These are phyloP conservation scores for Amia ocellicauda DNA, from an alignment of 2,113 vertebrate species.

Conservation along the genomic window DNA sequence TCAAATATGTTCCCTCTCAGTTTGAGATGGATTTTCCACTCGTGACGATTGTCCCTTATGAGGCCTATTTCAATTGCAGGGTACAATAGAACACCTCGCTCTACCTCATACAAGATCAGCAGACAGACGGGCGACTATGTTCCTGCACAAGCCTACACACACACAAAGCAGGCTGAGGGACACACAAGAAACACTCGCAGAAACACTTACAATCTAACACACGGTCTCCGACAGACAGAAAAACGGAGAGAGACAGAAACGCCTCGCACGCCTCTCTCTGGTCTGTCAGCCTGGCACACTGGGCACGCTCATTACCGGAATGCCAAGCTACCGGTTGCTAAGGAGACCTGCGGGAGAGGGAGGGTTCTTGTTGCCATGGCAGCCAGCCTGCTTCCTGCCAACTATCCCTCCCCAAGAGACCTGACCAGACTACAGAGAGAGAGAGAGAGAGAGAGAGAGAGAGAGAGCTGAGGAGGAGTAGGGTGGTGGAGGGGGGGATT, in stretches of 20 bases:
- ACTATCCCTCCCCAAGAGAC: constrained; percentile 64
- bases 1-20: too few relatives aligned
- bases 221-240: constrained; percentile 27
- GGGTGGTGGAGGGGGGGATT: constrained; percentile 52
- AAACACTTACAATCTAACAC: constrained; percentile 41
- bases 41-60: too few relatives aligned
- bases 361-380: constrained; percentile 77
- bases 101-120: too few relatives aligned
- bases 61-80: too few relatives aligned
- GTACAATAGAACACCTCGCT: too few relatives aligned
- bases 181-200: too few relatives aligned
- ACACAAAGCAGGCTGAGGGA: too few relatives aligned
- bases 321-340: constrained; percentile 79
- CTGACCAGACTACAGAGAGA: constrained; percentile 64
- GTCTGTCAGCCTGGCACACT: constrained; percentile 59
- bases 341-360: constrained; percentile 77
- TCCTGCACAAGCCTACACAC: constrained; percentile 16
- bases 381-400: constrained; percentile 69
- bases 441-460: constrained; percentile 55
- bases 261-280: constrained; percentile 37
- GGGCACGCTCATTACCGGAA: constrained; percentile 69
- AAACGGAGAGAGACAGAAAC: constrained; percentile 26
- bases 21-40: too few relatives aligned
- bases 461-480: constrained; percentile 15
- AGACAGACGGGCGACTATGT: too few relatives aligned